Percentiles rank a stretch among this genome's conserved stretches.
Conservation (phyloP, 2,888 invertebrate genomes). For the Andrena trimmerana region DNA sequence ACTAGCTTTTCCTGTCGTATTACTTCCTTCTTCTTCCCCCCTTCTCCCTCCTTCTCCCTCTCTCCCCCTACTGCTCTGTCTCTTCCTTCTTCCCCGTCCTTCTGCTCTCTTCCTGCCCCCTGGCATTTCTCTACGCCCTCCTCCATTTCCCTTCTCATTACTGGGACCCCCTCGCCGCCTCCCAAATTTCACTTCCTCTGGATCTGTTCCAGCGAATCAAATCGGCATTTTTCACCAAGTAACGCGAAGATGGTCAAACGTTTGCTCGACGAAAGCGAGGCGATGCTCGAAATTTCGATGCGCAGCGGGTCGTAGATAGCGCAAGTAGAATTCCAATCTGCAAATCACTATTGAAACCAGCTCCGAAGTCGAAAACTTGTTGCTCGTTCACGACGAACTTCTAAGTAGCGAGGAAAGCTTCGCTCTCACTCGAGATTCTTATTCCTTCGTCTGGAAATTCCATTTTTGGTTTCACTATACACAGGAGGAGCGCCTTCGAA, state of each 20-base stretch:
- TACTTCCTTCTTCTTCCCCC: not conserved
- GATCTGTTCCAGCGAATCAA: not conserved
- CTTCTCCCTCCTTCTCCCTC: not conserved
- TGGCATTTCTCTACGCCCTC: not conserved
- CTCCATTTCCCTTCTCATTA: not conserved
- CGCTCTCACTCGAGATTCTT: not conserved
- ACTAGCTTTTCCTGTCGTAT: conserved; percentile 13
- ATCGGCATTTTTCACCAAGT: not conserved
- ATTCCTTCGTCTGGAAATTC: not conserved
- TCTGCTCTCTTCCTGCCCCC: conserved; percentile 6
- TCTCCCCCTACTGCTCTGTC: not conserved
- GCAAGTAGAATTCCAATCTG: too few species aligned
- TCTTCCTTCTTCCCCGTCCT: not conserved
- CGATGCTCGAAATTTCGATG: too few species aligned
- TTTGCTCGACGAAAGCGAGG: too few species aligned
- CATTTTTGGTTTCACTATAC: too few species aligned
- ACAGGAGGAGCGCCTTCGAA: not conserved
- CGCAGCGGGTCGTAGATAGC: too few species aligned
- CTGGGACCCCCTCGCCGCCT: too few species aligned
- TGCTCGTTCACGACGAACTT: too few species aligned
- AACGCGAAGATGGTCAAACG: too few species aligned
- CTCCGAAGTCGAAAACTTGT: too few species aligned
- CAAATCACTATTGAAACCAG: too few species aligned
- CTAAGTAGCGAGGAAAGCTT: too few species aligned
- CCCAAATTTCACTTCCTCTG: too few species aligned